Evolutionary conservation across 1,140 invertebrate genomes (phyloP).

Genomic region (Drosophila auraria): DNA sequence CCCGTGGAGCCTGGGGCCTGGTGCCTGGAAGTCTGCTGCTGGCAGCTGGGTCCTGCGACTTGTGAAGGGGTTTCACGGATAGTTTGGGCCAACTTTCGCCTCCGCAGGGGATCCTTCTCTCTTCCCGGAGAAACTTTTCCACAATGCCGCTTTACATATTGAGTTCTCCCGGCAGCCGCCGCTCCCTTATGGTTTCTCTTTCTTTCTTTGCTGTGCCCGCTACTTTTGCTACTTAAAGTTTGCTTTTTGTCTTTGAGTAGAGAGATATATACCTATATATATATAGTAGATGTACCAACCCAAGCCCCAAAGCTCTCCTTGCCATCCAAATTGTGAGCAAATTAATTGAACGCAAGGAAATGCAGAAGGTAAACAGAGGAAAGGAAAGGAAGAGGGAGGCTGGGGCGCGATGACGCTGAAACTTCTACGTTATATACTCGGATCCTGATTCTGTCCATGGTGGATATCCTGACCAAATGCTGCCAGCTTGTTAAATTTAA

Average conservation of each 20-base stretch:
- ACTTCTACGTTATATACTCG: conserved; percentile 43
- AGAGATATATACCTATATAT: conserved; percentile 17
- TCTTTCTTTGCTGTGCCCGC: conserved; percentile 29
- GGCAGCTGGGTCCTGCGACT: conserved; percentile 37
- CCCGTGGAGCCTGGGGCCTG: not conserved
- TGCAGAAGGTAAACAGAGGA: conserved; percentile 72
- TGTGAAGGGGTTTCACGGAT: conserved; percentile 67
- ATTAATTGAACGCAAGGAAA: conserved; percentile 83
- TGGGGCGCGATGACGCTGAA: conserved; percentile 27
- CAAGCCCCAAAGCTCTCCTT: conserved; percentile 19
- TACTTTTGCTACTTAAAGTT: conserved; percentile 80
- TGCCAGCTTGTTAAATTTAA: conserved; percentile 73
- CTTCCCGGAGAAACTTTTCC: conserved; percentile 59
- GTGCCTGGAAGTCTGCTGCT: conserved; percentile 2
- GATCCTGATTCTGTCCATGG: conserved; percentile 32
- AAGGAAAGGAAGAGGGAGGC: not conserved
- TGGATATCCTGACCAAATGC: conserved; percentile 56
- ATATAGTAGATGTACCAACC: not conserved
- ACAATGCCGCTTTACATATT: conserved; percentile 64
- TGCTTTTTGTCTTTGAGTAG: conserved; percentile 73
- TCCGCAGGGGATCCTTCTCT: conserved; percentile 52
- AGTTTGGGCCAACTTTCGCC: conserved; percentile 72
- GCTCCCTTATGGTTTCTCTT: conserved; percentile 21
- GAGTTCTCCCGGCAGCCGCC: conserved; percentile 5
- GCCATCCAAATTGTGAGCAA: conserved; percentile 78